A percentile compares a stretch with the other conserved stretches of the same genome.
Conservation (phyloP, 2,888 invertebrate genomes). For the Papilio elwesi region DNA sequence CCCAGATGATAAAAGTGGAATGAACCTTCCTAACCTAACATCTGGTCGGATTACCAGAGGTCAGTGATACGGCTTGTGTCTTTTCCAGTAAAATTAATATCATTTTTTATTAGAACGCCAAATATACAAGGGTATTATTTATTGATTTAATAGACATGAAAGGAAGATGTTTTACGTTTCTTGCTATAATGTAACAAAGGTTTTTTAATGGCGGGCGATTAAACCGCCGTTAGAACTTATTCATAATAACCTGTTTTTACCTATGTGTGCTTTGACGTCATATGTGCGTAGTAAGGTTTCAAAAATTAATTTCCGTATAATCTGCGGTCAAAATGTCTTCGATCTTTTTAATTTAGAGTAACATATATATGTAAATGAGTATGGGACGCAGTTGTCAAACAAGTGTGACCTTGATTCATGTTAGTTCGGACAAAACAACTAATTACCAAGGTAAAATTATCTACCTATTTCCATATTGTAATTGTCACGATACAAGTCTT, state of each 20-base stretch:
- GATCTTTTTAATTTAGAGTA: neutral
- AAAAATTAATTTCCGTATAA: slow-evolving; percentile 7
- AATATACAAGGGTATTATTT: neutral
- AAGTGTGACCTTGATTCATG: slow-evolving; percentile 9
- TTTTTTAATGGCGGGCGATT: neutral
- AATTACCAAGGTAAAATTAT: neutral
- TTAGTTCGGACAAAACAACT: neutral
- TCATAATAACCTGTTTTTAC: neutral
- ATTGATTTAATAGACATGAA: neutral
- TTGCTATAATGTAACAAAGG: neutral
- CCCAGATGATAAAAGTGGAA: too few species aligned
- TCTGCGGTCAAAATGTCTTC: neutral
- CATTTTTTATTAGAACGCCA: too few species aligned
- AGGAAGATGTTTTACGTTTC: neutral
- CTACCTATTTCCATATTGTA: neutral
- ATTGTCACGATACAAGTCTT: neutral
- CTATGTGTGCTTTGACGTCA: neutral
- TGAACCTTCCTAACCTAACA: too few species aligned
- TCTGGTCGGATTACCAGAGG: too few species aligned
- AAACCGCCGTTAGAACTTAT: neutral
- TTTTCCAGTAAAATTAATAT: too few species aligned
- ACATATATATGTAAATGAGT: slow-evolving; percentile 5
- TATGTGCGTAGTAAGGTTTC: neutral
- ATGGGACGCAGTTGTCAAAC: slow-evolving; percentile 2
- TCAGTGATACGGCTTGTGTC: too few species aligned